A percentile compares a stretch with the other conserved stretches of the same genome.
Conservation (phyloP, 2,113 vertebrate genomes). For the Mus spicilegus region DNA sequence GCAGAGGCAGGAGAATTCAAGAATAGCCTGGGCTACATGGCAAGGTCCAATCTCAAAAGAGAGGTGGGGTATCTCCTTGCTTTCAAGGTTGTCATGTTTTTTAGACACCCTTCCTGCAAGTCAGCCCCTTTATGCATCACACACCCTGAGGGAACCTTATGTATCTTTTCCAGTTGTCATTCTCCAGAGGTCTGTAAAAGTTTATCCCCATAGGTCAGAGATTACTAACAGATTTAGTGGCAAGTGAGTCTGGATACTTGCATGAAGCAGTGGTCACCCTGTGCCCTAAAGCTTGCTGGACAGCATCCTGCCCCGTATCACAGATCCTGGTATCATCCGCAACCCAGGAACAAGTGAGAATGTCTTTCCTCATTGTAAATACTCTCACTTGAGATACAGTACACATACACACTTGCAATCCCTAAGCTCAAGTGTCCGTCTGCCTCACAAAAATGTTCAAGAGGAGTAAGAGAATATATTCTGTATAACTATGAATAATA, state of each 20-base stretch:
- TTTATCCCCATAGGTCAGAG: not conserved
- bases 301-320: not conserved
- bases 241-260: not conserved
- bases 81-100: not conserved
- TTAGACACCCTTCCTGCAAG: not conserved
- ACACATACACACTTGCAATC: not conserved
- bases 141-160: fast-evolving
- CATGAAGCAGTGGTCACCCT: fast-evolving
- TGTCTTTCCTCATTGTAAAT: not conserved
- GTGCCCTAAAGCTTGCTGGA: fast-evolving
- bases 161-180: not conserved
- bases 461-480: not conserved
- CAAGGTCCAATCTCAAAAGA: not conserved
- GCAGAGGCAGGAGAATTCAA: not conserved
- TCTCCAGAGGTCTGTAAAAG: not conserved
- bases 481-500: not conserved
- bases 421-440: not conserved
- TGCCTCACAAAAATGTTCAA: not conserved
- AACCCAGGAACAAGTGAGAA: not conserved
- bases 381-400: not conserved
- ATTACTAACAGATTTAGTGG: not conserved
- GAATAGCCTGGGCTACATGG: not conserved
- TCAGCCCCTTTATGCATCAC: not conserved
- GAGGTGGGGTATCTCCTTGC: not conserved
- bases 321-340: too few relatives aligned